Conservation (phyloP, 2,888 invertebrate genomes). For the Lymantria monacha region DNA sequence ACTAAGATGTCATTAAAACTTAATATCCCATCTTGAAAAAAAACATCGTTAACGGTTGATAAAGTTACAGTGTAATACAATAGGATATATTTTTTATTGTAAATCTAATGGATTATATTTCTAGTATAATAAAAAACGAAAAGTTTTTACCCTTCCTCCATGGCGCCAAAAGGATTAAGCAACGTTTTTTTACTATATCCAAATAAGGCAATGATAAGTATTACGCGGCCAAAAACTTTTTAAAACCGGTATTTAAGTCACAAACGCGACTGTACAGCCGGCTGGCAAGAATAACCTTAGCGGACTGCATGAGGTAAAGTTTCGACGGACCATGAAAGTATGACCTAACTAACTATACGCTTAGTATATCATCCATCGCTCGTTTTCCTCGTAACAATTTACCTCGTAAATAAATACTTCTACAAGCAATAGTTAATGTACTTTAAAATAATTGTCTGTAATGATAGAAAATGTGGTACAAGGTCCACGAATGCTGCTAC, state of each 20-base stretch:
- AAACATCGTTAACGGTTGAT: too few relatives aligned
- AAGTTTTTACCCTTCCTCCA: conserved; percentile 56
- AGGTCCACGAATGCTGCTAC: conserved; percentile 9
- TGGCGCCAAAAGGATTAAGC: conserved; percentile 39
- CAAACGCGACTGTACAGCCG: conserved; percentile 53
- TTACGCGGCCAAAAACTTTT: conserved; percentile 38
- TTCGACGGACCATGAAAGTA: conserved; percentile 32
- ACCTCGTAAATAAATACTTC: conserved; percentile 1
- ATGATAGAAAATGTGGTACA: conserved; percentile 2
- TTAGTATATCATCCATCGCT: conserved; percentile 25
- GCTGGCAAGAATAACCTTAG: conserved; percentile 53
- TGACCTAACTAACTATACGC: conserved; percentile 15
- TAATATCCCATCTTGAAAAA: too few relatives aligned
- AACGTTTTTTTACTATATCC: conserved; percentile 29
- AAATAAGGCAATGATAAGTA: conserved; percentile 35
- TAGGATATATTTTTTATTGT: not conserved
- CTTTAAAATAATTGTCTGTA: not conserved
- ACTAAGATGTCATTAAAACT: too few relatives aligned
- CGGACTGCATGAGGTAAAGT: conserved; percentile 57
- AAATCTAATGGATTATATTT: not conserved
- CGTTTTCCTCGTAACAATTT: conserved; percentile 11
- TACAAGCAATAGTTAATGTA: conserved; percentile 14
- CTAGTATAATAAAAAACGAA: not conserved
- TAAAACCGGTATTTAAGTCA: conserved; percentile 49
- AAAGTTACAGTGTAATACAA: too few relatives aligned